Conservation (phyloP, 2,888 invertebrate genomes). For the Heteromyza rotundicornis region DNA sequence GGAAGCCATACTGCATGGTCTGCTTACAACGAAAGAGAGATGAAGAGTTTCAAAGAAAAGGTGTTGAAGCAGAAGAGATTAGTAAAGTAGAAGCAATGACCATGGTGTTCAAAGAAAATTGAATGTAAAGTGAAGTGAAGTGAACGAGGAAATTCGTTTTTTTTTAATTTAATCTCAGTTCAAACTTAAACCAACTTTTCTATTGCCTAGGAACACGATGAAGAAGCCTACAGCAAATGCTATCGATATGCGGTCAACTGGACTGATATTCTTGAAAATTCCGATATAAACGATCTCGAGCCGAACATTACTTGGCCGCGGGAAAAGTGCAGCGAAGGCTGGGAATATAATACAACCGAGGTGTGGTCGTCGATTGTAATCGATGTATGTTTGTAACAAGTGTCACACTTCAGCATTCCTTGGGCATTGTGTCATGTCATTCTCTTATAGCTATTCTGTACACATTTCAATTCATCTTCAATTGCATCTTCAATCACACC, state of each 20-base stretch:
- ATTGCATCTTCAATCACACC: neutral
- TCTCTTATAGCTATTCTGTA: neutral
- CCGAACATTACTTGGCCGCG: constrained; percentile 69
- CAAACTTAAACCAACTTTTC: too few relatives aligned
- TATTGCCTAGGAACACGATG: constrained; percentile 51
- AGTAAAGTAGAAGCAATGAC: too few relatives aligned
- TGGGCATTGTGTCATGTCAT: neutral
- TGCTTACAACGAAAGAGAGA: neutral
- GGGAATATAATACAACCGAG: constrained; percentile 77
- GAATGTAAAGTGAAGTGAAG: too few relatives aligned
- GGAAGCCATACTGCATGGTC: neutral
- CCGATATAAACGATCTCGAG: constrained; percentile 51
- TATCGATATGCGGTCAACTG: constrained; percentile 76
- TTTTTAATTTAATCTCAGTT: too few relatives aligned
- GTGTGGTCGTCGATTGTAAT: constrained; percentile 82
- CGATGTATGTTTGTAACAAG: constrained; percentile 77
- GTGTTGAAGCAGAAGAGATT: neutral
- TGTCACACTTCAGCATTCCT: too few relatives aligned
- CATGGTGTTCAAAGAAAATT: too few relatives aligned
- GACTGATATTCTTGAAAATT: constrained; percentile 65
- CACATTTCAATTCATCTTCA: neutral
- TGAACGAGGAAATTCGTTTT: too few relatives aligned
- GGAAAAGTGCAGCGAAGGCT: constrained; percentile 77
- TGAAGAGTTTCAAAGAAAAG: neutral
- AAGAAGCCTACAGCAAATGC: constrained; percentile 73